A percentile compares a stretch with the other conserved stretches of the same genome.
Evolutionary conservation across 2,113 vertebrate species (phyloP).

Genomic region (Parus major): DNA sequence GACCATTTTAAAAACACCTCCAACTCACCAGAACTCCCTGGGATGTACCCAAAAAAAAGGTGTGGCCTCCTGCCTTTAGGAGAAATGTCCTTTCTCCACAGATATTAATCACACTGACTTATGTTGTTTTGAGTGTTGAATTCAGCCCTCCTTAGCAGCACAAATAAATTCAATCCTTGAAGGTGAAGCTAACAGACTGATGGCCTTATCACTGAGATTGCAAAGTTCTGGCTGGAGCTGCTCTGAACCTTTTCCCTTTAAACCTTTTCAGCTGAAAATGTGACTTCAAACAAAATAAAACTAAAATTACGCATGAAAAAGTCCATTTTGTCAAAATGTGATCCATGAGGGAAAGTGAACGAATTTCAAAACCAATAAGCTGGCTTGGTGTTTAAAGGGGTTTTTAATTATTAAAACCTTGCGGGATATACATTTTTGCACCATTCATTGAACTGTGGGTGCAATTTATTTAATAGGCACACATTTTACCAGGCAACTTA

Average conservation of each 20-base stretch:
- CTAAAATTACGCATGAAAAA: conserved; percentile 8
- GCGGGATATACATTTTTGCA: conserved; percentile 22
- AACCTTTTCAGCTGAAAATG: background rate
- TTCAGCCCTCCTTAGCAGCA: background rate
- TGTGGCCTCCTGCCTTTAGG: background rate
- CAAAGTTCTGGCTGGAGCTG: background rate
- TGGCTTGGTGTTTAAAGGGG: conserved; percentile 17
- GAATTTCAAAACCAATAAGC: conserved; percentile 33
- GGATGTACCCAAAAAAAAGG: background rate
- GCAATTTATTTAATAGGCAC: conserved; percentile 55
- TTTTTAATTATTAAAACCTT: conserved; percentile 49
- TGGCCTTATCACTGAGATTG: background rate
- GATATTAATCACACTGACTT: background rate
- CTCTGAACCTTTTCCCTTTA: background rate
- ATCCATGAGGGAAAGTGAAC: background rate
- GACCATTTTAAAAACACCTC: background rate
- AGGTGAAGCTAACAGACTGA: conserved; percentile 8
- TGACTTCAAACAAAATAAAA: conserved; percentile 22
- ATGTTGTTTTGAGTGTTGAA: background rate
- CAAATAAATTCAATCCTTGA: background rate
- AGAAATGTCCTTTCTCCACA: background rate
- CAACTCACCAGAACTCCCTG: background rate
- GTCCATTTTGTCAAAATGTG: conserved; percentile 19
- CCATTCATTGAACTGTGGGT: conserved; percentile 44
- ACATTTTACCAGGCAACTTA: background rate